A percentile compares a stretch with the other conserved stretches of the same genome.
These are phyloP conservation scores for Cotesia chilonis DNA, from an alignment of 1,140 invertebrate genomes.

Conservation along the genomic window DNA sequence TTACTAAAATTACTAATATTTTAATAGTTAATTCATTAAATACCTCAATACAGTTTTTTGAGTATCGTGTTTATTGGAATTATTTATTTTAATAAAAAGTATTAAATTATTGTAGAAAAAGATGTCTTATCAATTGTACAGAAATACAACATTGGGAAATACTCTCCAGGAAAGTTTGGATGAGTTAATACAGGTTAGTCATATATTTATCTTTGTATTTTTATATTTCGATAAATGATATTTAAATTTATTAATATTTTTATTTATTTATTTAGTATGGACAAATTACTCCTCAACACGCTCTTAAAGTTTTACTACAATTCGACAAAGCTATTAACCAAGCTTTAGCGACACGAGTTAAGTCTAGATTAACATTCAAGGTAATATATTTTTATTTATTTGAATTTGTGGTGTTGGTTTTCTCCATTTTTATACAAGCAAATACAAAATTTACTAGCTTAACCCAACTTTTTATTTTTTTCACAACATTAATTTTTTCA, in stretches of 20 bases:
- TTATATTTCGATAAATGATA: background rate
- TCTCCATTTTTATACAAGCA: constrained; percentile 9
- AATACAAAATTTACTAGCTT: background rate
- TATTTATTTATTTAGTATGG: constrained; percentile 80
- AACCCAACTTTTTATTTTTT: too few relatives aligned
- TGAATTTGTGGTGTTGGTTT: background rate
- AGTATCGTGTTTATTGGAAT: background rate
- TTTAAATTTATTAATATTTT: constrained; percentile 23
- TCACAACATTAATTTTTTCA: too few relatives aligned
- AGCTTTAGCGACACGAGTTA: constrained; percentile 90
- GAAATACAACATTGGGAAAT: constrained; percentile 96
- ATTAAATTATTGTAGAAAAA: constrained; percentile 33
- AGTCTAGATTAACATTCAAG: constrained; percentile 92
- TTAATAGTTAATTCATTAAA: background rate
- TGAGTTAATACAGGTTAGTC: constrained; percentile 82
- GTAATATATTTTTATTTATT: constrained; percentile 58
- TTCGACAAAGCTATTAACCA: constrained; percentile 98
- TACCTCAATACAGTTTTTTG: background rate
- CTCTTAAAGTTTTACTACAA: constrained; percentile 91
- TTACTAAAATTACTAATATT: too few relatives aligned
- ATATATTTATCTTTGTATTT: constrained; percentile 33
- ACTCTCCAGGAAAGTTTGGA: constrained; percentile 96
- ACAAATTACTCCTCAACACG: constrained; percentile 92
- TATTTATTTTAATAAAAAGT: background rate
- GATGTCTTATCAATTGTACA: constrained; percentile 96